phyloP scores from a whole-genome alignment of 1,140 invertebrate genomes.

The Acromyrmex charruanus region DNA sequence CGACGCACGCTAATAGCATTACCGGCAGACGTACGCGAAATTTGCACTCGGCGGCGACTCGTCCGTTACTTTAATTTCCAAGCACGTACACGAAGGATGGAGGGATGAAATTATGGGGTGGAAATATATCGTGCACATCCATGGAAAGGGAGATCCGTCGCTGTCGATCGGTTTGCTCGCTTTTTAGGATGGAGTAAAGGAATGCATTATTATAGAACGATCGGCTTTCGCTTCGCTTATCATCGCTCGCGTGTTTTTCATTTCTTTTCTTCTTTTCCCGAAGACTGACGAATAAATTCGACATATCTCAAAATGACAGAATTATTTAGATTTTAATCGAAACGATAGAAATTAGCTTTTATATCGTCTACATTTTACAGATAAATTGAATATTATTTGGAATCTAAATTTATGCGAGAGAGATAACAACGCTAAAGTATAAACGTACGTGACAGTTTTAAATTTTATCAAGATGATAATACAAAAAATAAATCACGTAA shows the following conservation, averaged over 20 bases:
- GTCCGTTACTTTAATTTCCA: conserved; percentile 62
- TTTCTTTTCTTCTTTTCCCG: conserved; percentile 7
- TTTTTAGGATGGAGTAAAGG: conserved; percentile 42
- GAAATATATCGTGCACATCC: conserved; percentile 51
- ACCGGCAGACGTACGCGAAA: conserved; percentile 48
- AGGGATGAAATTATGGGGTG: conserved; percentile 58
- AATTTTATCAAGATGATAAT: not conserved
- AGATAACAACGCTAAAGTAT: not conserved
- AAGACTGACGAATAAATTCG: conserved; percentile 43
- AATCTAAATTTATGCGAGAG: not conserved
- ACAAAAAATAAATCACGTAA: not conserved
- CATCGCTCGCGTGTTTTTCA: conserved; percentile 35
- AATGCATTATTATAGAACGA: conserved; percentile 57
- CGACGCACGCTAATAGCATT: conserved; percentile 68
- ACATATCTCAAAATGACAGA: not conserved
- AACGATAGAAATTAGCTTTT: conserved; percentile 2
- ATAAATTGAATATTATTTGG: not conserved
- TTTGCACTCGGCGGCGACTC: conserved; percentile 42
- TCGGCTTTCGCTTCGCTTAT: conserved; percentile 46
- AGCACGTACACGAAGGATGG: conserved; percentile 43
- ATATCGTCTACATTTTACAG: not conserved
- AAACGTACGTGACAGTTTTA: not conserved
- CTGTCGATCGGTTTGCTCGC: conserved; percentile 56
- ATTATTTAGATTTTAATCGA: conserved; percentile 36
- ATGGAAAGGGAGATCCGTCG: conserved; percentile 48